Conservation (phyloP, 2,888 invertebrate genomes). For the Anaspis maculata region DNA sequence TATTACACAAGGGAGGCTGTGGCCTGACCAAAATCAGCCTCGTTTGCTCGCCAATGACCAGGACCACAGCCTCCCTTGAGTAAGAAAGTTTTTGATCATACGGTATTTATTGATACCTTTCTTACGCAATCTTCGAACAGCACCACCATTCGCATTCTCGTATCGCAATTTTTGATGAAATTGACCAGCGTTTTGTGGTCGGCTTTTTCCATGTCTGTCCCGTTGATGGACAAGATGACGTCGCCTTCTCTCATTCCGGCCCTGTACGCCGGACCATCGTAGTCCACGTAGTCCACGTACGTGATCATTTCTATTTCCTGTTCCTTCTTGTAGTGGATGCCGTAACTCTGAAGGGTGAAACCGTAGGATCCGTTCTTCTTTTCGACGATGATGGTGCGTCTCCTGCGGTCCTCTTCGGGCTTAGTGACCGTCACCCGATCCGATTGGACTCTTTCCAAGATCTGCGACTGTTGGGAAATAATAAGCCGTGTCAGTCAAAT, state of each 20-base stretch:
- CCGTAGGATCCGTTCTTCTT: constrained; percentile 87
- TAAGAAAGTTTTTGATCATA: too few species aligned
- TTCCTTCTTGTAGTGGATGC: constrained; percentile 90
- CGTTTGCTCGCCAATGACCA: too few species aligned
- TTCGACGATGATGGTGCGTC: constrained; percentile 87
- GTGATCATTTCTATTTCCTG: constrained; percentile 94
- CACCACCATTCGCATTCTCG: constrained; percentile 91
- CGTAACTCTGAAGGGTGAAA: constrained; percentile 94
- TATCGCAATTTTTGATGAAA: constrained; percentile 82
- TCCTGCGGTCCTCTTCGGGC: constrained; percentile 76
- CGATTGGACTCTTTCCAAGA: constrained; percentile 62
- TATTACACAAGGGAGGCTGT: too few species aligned
- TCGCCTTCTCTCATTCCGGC: constrained; percentile 96
- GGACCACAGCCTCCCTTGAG: too few species aligned
- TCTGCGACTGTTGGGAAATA: constrained; percentile 59
- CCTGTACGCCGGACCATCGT: constrained; percentile 82
- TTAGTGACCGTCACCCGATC: constrained; percentile 63
- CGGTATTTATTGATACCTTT: too few species aligned
- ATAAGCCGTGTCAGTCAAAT: too few species aligned
- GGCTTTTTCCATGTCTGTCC: constrained; percentile 90
- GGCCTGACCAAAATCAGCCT: too few species aligned
- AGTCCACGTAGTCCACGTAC: constrained; percentile 93
- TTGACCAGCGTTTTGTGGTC: constrained; percentile 89
- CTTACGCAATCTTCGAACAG: constrained; percentile 93
- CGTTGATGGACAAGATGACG: constrained; percentile 92